Base-by-base conservation (phyloP, 2,797 vertebrate species). In the Sparidentex hasta region DNA sequence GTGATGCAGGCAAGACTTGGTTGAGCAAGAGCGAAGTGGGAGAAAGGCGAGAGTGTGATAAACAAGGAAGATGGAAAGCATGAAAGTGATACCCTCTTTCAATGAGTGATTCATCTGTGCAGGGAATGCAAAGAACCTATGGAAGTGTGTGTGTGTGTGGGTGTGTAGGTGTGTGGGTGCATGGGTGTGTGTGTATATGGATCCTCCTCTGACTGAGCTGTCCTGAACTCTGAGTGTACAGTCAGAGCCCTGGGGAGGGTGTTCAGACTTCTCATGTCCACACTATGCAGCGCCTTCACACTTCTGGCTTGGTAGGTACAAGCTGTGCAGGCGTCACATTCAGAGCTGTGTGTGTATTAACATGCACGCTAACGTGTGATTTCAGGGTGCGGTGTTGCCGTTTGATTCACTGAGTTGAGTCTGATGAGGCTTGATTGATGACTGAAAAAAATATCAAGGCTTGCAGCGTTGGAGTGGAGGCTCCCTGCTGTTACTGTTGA, bases 141-240 rank as follows among this genome's bases (percentile, higher is more conserved):
- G 20, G 44, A 55, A 18, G 65, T 38, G 65, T 61, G 25, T 43
- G 65, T 38, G 65, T 61, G 25, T 43, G 68, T 48, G 52, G 57
- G 12, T 27, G 57, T 54, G 66, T 50, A 8, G 18, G 27, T 58
- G 21, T 43, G 68, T 54, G 69, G 46, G 18, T 33, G 56, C 38
- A 6, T 54, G 69, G 46, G 18, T 33, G 56, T 58, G 29, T 33
- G 29, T 33, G 29, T 33, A 6, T 33, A 7, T 21, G 50, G 44
- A 75, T 87, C 65, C 68, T 67, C 46, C 58, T 85, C 83, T 90
- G 69, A 58, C 58, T 66, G 65, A 78, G 83, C 80, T 72, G 78
- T 71, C 77, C 84, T 94, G 93, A 95, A 93, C 93, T 92, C 81
- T 88, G 78, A 54, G 66, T 93, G 91, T 47, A 47, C 38, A n/a